Percentiles rank a stretch among this genome's conserved stretches.
Evolutionary conservation across 2,113 vertebrate genomes (phyloP).

Genomic region (Pitta sordida): DNA sequence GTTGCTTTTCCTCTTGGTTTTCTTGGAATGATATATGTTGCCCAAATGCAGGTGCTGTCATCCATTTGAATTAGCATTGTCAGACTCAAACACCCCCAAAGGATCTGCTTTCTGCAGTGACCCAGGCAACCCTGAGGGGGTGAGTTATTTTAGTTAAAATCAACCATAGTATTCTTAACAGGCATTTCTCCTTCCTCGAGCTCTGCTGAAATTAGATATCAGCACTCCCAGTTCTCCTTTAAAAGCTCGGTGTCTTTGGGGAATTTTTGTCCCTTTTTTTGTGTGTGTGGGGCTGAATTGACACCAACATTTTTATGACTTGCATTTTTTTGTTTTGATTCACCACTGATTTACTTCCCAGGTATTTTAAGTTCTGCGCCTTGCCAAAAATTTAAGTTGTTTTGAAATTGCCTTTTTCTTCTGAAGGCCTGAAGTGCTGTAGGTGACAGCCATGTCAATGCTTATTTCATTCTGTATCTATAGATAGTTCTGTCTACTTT

Average conservation of each 20-base stretch:
- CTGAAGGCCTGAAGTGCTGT: not conserved
- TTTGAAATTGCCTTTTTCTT: not conserved
- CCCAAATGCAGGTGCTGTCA: not conserved
- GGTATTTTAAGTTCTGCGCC: not conserved
- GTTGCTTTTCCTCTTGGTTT: not conserved
- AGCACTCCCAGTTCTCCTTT: not conserved
- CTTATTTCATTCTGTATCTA: not conserved
- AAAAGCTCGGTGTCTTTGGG: not conserved
- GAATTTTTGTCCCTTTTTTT: not conserved
- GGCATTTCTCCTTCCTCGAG: not conserved
- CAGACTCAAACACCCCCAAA: not conserved
- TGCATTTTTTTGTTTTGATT: not conserved
- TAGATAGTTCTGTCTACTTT: not conserved
- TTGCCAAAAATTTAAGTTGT: not conserved
- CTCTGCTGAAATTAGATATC: not conserved
- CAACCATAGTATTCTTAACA: not conserved
- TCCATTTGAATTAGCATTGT: not conserved
- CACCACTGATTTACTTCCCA: not conserved
- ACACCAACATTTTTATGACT: not conserved
- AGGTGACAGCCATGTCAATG: not conserved
- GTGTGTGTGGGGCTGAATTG: not conserved
- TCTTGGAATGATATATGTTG: not conserved
- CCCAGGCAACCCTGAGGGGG: not conserved
- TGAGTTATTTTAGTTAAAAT: conserved; percentile 5
- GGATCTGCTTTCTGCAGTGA: not conserved